A percentile compares a stretch with the other conserved stretches of the same genome.
phyloP scores from a whole-genome alignment of 2,888 invertebrate species.

The Drosophila mercatorum region DNA sequence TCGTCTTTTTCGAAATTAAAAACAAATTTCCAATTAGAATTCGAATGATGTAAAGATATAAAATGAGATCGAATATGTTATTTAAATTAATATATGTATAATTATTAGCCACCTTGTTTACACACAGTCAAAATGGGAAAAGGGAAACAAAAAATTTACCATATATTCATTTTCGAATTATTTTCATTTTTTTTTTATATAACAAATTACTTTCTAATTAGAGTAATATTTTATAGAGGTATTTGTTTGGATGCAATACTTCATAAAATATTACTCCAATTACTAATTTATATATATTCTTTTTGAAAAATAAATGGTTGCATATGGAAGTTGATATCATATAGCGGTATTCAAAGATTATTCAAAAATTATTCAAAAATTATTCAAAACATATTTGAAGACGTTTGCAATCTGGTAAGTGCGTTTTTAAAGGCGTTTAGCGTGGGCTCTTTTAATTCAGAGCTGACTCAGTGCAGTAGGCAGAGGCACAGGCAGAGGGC shows the following conservation, averaged over 20 bases:
- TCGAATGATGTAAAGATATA: background rate
- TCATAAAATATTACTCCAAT: too few species aligned
- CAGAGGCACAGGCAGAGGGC: background rate
- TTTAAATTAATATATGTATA: background rate
- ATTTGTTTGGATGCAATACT: too few species aligned
- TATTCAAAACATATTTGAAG: background rate
- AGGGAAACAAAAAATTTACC: too few species aligned
- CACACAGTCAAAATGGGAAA: too few species aligned
- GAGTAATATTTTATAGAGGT: too few species aligned
- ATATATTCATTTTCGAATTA: too few species aligned
- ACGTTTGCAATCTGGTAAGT: conserved; percentile 5
- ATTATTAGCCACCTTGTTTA: too few species aligned
- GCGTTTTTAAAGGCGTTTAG: conserved; percentile 2
- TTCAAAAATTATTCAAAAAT: background rate
- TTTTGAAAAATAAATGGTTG: too few species aligned
- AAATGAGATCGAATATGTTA: background rate
- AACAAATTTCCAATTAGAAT: background rate
- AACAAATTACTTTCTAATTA: too few species aligned
- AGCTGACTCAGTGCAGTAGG: background rate
- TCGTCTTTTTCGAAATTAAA: background rate
- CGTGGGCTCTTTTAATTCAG: conserved; percentile 24
- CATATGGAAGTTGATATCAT: too few species aligned
- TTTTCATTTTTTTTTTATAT: too few species aligned
- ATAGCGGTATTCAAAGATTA: background rate
- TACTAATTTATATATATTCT: too few species aligned